These are phyloP conservation scores for Ormyrus nitidulus DNA, from an alignment of 2,888 invertebrate genomes.

Conservation along the genomic window DNA sequence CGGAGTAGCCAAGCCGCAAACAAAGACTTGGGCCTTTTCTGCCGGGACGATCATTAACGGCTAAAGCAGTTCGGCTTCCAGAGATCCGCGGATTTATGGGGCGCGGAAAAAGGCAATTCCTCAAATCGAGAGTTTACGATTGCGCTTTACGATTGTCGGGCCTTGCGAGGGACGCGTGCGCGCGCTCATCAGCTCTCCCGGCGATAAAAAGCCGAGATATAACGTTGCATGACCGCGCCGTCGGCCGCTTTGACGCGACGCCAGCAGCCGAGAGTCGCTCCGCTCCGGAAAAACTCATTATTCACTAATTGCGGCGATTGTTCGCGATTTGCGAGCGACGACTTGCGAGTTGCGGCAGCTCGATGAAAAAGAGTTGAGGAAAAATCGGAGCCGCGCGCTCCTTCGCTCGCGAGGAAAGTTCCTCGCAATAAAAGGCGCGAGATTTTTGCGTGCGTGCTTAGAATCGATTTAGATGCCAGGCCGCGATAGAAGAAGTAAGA, in stretches of 20 bases:
- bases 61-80: too few relatives aligned
- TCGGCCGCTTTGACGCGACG: not conserved
- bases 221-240: not conserved
- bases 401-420: too few relatives aligned
- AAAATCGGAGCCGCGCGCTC: too few relatives aligned
- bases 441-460: slow-evolving; percentile 36
- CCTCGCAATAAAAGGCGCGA: not conserved
- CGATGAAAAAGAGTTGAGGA: too few relatives aligned
- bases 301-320: too few relatives aligned
- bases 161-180: not conserved
- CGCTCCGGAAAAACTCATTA: too few relatives aligned
- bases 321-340: too few relatives aligned
- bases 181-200: not conserved
- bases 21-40: too few relatives aligned
- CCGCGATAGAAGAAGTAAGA: slow-evolving; percentile 31
- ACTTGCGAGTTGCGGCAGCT: too few relatives aligned
- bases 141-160: slow-evolving; percentile 1
- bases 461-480: slow-evolving; percentile 40
- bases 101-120: slow-evolving; percentile 1
- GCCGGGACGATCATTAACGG: too few relatives aligned
- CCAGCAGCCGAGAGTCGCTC: not conserved
- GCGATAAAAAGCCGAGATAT: not conserved
- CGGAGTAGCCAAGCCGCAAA: too few relatives aligned
- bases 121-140: slow-evolving; percentile 13
- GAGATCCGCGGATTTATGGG: not conserved